Evolutionary conservation across 2,113 vertebrate genomes (phyloP).

Genomic region (Ceyx margarethae): DNA sequence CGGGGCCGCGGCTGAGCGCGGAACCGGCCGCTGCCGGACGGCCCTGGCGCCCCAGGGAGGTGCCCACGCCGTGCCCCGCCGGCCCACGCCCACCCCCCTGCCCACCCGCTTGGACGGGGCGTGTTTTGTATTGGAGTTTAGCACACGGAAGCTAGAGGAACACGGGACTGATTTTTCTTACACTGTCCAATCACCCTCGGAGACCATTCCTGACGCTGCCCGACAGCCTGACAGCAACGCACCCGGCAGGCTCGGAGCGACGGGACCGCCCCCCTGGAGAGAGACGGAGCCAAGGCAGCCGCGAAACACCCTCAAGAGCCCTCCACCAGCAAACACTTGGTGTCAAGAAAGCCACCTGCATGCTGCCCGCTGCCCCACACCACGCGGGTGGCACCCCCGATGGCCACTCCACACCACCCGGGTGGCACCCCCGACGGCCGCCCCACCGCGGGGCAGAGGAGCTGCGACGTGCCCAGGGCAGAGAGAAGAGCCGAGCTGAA

Average conservation of each 20-base stretch:
- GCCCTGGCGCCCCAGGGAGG: conserved; percentile 20
- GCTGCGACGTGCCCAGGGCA: not conserved
- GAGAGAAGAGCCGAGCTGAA: not conserved
- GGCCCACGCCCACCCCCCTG: not conserved
- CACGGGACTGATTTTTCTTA: conserved; percentile 53
- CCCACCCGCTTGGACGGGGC: conserved; percentile 45
- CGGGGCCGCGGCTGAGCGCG: not conserved
- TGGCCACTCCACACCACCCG: not conserved
- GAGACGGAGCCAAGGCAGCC: not conserved
- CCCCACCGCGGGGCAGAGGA: not conserved
- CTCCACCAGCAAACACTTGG: not conserved
- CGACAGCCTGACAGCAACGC: not conserved
- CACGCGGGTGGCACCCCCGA: too few species aligned
- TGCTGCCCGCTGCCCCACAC: not conserved
- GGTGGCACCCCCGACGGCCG: not conserved
- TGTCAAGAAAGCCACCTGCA: conserved; percentile 15
- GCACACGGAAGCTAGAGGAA: conserved; percentile 29
- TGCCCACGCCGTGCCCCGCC: not conserved
- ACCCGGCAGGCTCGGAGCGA: not conserved
- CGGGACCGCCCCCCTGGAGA: not conserved
- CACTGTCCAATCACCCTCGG: conserved; percentile 17
- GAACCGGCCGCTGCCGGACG: conserved; percentile 36
- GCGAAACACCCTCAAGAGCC: conserved; percentile 6
- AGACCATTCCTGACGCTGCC: conserved; percentile 59
- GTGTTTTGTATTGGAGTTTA: conserved; percentile 63